phyloP scores from a whole-genome alignment of 2,888 invertebrate species.

The Cristatella mucedo region DNA sequence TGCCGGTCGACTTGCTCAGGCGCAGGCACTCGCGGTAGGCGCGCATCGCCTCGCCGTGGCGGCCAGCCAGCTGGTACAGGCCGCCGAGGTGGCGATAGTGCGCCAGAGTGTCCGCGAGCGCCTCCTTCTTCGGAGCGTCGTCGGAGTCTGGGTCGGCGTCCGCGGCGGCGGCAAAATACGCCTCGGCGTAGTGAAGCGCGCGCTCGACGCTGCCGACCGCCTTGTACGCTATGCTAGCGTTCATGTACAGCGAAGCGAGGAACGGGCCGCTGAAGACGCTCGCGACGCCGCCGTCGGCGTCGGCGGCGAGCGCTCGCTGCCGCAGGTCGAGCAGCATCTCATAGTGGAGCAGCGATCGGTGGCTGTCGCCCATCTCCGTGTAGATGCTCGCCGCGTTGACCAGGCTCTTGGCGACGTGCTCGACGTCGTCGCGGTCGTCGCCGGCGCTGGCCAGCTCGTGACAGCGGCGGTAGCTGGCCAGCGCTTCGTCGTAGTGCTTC shows the following conservation, averaged over 20 bases:
- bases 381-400: slow-evolving; percentile 32
- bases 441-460: slow-evolving; percentile 24
- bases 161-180: slow-evolving; percentile 13
- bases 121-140: background rate
- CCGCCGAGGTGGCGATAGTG: slow-evolving; percentile 29
- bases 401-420: slow-evolving; percentile 30
- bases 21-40: slow-evolving; percentile 23
- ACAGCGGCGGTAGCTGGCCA: slow-evolving; percentile 20
- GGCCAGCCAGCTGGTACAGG: slow-evolving; percentile 26
- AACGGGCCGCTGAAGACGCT: slow-evolving; percentile 29
- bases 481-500: slow-evolving; percentile 8
- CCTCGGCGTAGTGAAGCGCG: slow-evolving; percentile 24
- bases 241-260: slow-evolving; percentile 28
- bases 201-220: slow-evolving; percentile 24
- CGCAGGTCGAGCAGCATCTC: slow-evolving; percentile 29
- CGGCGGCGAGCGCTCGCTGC: slow-evolving; percentile 17
- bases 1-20: slow-evolving; percentile 18
- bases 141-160: background rate
- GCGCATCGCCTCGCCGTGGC: slow-evolving; percentile 23
- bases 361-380: slow-evolving; percentile 23
- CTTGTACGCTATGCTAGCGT: slow-evolving; percentile 33
- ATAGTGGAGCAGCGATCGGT: slow-evolving; percentile 29
- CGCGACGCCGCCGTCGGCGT: slow-evolving; percentile 15
- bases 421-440: slow-evolving; percentile 29
- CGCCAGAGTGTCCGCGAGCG: background rate